Percentiles rank a stretch among this genome's conserved stretches.
Evolutionary conservation across 2,888 invertebrate genomes (phyloP).

Genomic region (Acanthosepion pharaonis): DNA sequence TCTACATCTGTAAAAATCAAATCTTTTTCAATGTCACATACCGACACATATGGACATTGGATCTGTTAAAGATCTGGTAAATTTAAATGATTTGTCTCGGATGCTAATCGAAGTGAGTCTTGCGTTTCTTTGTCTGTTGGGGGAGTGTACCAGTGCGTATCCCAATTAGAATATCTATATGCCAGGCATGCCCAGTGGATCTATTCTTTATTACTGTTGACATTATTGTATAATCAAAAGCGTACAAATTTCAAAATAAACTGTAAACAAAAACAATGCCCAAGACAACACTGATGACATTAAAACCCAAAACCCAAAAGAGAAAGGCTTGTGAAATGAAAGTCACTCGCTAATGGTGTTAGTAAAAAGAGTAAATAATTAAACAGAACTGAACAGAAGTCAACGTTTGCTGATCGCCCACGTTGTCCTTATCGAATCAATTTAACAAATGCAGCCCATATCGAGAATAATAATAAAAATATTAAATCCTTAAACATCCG

Average conservation of each 20-base stretch:
- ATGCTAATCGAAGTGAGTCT: not conserved
- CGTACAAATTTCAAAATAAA: not conserved
- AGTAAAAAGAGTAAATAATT: no score
- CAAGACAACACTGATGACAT: not conserved
- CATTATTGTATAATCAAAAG: not conserved
- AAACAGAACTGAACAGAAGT: no score
- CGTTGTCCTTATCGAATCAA: no score
- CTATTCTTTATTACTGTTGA: not conserved
- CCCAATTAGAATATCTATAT: not conserved
- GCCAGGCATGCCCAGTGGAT: not conserved
- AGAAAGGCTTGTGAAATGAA: no score
- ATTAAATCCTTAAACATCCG: no score
- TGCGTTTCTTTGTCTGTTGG: not conserved
- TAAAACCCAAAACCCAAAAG: not conserved
- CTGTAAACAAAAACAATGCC: not conserved
- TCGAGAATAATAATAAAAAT: no score
- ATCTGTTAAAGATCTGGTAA: not conserved
- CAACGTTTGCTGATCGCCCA: no score
- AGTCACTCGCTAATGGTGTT: no score
- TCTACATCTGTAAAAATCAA: not conserved
- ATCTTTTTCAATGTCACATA: not conserved
- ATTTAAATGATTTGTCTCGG: not conserved
- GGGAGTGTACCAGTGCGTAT: not conserved
- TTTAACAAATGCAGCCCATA: no score
- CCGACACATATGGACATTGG: not conserved